Evolutionary conservation across 2,888 invertebrate species (phyloP).

Genomic region (Trichogramma dendrolimi): DNA sequence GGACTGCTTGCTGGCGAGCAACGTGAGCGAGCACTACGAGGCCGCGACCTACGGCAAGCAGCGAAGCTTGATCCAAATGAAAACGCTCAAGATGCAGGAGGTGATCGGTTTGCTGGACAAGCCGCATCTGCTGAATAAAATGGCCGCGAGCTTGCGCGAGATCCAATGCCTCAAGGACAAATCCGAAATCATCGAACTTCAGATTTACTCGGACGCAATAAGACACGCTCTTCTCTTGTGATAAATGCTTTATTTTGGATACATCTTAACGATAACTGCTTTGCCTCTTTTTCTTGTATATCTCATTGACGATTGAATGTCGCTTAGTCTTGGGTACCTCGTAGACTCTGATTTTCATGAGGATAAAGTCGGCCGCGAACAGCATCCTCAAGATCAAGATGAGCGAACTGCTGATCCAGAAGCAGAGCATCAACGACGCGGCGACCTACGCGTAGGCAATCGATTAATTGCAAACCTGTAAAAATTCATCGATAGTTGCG

Average conservation of each 20-base stretch:
- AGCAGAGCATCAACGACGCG: constrained; percentile 35
- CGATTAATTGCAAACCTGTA: no score
- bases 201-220: neutral
- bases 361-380: constrained; percentile 33
- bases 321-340: constrained; percentile 17
- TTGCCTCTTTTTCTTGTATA: no score
- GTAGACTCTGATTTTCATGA: constrained; percentile 36
- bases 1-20: constrained; percentile 6
- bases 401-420: constrained; percentile 35
- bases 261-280: no score
- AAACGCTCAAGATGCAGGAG: constrained; percentile 24
- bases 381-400: constrained; percentile 33
- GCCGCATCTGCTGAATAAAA: constrained; percentile 28
- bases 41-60: constrained; percentile 20
- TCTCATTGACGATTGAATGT: no score
- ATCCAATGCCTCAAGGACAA: constrained; percentile 20
- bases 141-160: constrained; percentile 26
- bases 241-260: no score
- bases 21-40: constrained; percentile 17
- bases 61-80: constrained; percentile 26
- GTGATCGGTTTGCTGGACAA: constrained; percentile 24
- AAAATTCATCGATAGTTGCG: neutral
- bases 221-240: neutral
- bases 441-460: constrained; percentile 25
- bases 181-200: constrained; percentile 5